A percentile compares a stretch with the other conserved stretches of the same genome.
These are phyloP conservation scores for Theristicus caerulescens DNA, from an alignment of 2,113 vertebrate genomes.

Conservation along the genomic window DNA sequence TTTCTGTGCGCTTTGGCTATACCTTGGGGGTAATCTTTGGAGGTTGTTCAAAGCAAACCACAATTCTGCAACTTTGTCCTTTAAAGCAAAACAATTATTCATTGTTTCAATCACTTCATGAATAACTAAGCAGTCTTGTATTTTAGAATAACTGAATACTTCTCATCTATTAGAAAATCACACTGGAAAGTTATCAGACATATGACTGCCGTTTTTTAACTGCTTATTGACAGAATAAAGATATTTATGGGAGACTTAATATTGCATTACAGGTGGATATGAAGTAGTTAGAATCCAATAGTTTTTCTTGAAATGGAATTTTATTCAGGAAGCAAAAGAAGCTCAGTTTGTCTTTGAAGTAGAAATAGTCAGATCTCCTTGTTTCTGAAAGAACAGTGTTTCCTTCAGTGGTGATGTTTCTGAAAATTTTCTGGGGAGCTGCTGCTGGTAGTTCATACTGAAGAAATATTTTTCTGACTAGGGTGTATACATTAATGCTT, in stretches of 20 bases:
- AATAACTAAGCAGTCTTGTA: background rate
- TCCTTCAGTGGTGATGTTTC: background rate
- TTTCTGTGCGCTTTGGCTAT: background rate
- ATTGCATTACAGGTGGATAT: background rate
- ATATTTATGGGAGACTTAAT: background rate
- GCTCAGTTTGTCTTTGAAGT: background rate
- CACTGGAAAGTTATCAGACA: background rate
- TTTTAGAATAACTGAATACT: background rate
- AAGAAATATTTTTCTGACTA: background rate
- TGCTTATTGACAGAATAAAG: background rate
- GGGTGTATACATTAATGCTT: accelerated
- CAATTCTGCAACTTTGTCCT: background rate
- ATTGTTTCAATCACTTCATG: background rate
- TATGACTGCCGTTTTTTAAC: background rate
- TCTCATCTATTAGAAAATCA: background rate
- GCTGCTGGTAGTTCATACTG: background rate
- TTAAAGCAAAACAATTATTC: background rate
- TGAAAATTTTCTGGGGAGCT: background rate
- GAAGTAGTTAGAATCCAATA: background rate
- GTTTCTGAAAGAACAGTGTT: background rate
- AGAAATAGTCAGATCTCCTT: background rate
- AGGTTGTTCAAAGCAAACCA: background rate
- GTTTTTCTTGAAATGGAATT: background rate
- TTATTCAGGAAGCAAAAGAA: background rate
- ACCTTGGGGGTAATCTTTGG: background rate